Evolutionary conservation across 2,113 vertebrate species (phyloP).

Genomic region (Todiramphus chloris): DNA sequence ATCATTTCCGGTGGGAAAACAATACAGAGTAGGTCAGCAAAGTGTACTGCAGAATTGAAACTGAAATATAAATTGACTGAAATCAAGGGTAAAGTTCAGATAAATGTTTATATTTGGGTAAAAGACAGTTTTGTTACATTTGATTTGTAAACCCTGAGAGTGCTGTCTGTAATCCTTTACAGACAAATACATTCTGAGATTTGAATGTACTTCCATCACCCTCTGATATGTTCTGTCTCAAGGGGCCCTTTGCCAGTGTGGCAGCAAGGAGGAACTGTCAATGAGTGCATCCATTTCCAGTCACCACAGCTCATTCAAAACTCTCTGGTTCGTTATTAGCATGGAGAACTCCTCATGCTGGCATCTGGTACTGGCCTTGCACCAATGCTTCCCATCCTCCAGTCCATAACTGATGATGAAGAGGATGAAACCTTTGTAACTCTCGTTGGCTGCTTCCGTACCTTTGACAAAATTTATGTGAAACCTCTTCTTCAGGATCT

Average conservation of each 20-base stretch:
- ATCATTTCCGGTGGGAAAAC: neutral
- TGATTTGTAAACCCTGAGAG: neutral
- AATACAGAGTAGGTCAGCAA: neutral
- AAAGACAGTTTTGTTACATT: neutral
- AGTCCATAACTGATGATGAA: conserved; percentile 76
- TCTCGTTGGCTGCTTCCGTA: conserved; percentile 77
- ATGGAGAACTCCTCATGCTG: conserved; percentile 81
- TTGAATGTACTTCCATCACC: neutral
- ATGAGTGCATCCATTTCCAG: neutral
- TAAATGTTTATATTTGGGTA: neutral
- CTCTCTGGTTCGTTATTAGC: conserved; percentile 60
- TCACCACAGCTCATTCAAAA: neutral
- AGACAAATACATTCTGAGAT: neutral
- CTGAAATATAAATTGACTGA: neutral
- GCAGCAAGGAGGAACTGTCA: neutral
- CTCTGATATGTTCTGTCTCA: neutral
- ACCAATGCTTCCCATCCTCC: conserved; percentile 81
- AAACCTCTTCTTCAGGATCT: conserved; percentile 78
- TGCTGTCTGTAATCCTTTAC: neutral
- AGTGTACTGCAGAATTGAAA: neutral
- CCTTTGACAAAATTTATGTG: conserved; percentile 77
- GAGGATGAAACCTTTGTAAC: conserved; percentile 83
- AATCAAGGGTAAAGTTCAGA: neutral
- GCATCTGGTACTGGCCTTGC: conserved; percentile 79
- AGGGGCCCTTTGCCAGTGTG: neutral